Conservation (phyloP, 2,888 invertebrate species). For the Germaria angustata region DNA sequence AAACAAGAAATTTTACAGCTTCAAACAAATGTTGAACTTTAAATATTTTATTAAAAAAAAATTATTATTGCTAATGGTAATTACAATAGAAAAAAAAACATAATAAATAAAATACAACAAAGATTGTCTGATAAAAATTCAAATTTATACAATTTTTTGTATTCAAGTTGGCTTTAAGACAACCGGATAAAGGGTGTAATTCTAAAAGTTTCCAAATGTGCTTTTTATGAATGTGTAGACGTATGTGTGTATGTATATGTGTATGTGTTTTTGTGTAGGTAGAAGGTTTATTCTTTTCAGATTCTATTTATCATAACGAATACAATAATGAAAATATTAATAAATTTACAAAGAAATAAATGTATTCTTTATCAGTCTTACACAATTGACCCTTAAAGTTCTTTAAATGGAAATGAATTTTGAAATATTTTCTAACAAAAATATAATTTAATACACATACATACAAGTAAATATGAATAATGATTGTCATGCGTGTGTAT, state of each 20-base stretch:
- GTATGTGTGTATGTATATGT: neutral
- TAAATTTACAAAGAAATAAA: constrained; percentile 24
- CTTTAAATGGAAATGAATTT: neutral
- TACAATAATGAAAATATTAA: constrained; percentile 24
- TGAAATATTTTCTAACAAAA: neutral
- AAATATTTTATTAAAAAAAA: neutral
- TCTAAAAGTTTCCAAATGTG: neutral
- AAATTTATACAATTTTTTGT: constrained; percentile 47
- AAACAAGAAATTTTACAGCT: neutral
- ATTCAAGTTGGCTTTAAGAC: constrained; percentile 32
- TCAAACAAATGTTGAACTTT: neutral
- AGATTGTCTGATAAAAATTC: constrained; percentile 34
- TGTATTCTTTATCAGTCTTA: constrained; percentile 24
- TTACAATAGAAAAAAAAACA: neutral
- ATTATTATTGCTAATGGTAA: neutral
- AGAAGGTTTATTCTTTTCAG: neutral
- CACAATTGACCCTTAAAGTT: constrained; percentile 34
- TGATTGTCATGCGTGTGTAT: neutral
- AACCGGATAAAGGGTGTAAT: constrained; percentile 9
- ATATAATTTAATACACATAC: neutral
- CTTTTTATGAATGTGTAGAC: neutral
- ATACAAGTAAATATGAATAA: neutral
- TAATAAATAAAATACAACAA: constrained; percentile 8
- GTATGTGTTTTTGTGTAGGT: neutral
- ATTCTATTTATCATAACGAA: constrained; percentile 45